A percentile compares a stretch with the other conserved stretches of the same genome.
phyloP scores from a whole-genome alignment of 1,140 invertebrate species.

The Neotoxoptera formosana region DNA sequence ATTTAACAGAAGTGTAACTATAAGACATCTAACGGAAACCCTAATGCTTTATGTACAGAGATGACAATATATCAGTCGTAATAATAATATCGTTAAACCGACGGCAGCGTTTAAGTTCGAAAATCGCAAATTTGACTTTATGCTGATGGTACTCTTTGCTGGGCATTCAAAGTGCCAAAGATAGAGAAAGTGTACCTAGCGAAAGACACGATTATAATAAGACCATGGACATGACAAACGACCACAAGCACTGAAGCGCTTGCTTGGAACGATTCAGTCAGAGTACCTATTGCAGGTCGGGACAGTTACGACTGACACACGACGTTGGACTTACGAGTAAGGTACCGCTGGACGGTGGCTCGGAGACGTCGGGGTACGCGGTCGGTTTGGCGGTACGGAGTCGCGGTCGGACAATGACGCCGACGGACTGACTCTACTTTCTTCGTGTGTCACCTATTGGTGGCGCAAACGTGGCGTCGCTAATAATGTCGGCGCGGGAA shows the following conservation, averaged over 20 bases:
- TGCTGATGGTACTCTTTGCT: no score
- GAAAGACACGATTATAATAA: neutral
- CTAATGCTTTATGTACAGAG: neutral
- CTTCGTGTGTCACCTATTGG: neutral
- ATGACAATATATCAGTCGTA: neutral
- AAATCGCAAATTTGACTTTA: no score
- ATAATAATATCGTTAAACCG: neutral
- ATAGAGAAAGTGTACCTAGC: no score
- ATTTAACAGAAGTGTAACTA: neutral
- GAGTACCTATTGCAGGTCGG: neutral
- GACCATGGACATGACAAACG: neutral
- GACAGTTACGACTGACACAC: neutral
- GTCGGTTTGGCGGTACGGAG: neutral
- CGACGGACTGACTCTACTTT: neutral
- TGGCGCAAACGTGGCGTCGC: neutral
- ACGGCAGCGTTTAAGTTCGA: no score
- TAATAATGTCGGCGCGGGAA: neutral
- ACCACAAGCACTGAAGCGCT: neutral
- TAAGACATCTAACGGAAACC: neutral
- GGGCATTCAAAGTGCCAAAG: no score
- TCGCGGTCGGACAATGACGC: neutral
- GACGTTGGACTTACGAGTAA: neutral
- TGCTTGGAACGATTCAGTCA: neutral
- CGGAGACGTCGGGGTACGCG: neutral
- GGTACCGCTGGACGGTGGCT: neutral